Base-by-base conservation (phyloP, 2,888 invertebrate genomes). In the Labia minor region DNA sequence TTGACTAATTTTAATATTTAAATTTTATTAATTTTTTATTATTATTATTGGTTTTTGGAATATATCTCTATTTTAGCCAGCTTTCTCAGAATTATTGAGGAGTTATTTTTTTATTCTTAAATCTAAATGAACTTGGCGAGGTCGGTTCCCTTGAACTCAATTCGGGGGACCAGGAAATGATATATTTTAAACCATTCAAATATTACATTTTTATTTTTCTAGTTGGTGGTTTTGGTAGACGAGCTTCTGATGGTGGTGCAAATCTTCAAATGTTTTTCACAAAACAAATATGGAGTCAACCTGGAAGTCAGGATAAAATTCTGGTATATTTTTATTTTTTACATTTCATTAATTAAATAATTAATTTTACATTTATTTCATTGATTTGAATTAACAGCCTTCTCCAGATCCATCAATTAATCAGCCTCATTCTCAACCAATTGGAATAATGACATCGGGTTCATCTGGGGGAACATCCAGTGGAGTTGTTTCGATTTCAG, bases 211-310 rank as follows among this genome's bases (percentile, higher is more conserved):
- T 72, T 26, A 62, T 63, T 66, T 68, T 72, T 72, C 1, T 73
- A 85, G 88, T 86, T 72, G 89, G 90, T 62, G 85, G 88, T 65
- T 92, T 92, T 79, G 93, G 93, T 4, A 84, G 96, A 61, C 85
- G 96, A 72, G 95, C 95, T 65, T 95, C 95, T 14, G 96, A 96
- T 80, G 96, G 96, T 72, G 95, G 95, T 67, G 95, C 95, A 66
- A 94, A 95, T 81, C 85, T 95, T 71, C 90, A 90, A 72, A 85
- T 87, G 72, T 84, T 81, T 74, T 86, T 84, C 75, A 82, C 75
- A 73, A 80, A 73, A 71, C 81, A 71, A 68, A 78, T 78, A 69
- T 83, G 83, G 81, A 81, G 81, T 74, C 81, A 84, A 76, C 81
- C 82, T 62, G 81, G 81, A 61, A 82, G 81, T 70, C 79, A 81